Conservation (phyloP, 2,113 vertebrate species). For the Capra hircus region DNA sequence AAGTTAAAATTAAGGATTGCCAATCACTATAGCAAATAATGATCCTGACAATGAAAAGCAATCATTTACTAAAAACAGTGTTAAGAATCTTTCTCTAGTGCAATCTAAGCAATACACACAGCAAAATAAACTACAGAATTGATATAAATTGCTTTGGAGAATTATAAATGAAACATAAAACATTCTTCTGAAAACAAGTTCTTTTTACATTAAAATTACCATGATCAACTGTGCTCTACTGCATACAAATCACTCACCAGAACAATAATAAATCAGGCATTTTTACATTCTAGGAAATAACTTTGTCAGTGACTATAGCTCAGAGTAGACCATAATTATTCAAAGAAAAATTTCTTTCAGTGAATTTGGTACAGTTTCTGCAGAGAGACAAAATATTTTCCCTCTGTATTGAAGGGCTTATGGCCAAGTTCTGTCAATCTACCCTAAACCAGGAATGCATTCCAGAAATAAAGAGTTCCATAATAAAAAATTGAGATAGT, state of each 20-base stretch:
- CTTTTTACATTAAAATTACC: conserved; percentile 63
- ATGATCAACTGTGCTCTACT: background rate
- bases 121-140: conserved; percentile 30
- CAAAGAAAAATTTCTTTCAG: background rate
- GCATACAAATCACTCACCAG: conserved; percentile 45
- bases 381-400: background rate
- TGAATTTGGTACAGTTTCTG: background rate
- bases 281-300: background rate
- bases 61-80: background rate
- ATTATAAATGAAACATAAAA: conserved; percentile 62
- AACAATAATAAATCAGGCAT: conserved; percentile 15
- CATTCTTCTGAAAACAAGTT: conserved; percentile 53
- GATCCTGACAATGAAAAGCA: conserved; percentile 24
- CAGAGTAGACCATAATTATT: background rate
- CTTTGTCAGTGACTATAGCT: background rate
- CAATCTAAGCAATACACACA: background rate
- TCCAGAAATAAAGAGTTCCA: background rate
- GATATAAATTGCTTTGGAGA: conserved; percentile 53
- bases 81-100: background rate
- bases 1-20: conserved; percentile 28
- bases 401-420: background rate
- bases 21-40: conserved; percentile 12
- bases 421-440: background rate
- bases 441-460: background rate
- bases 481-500: background rate